Base-by-base conservation (phyloP, 2,888 invertebrate species). In the Miltochrista miniata region DNA sequence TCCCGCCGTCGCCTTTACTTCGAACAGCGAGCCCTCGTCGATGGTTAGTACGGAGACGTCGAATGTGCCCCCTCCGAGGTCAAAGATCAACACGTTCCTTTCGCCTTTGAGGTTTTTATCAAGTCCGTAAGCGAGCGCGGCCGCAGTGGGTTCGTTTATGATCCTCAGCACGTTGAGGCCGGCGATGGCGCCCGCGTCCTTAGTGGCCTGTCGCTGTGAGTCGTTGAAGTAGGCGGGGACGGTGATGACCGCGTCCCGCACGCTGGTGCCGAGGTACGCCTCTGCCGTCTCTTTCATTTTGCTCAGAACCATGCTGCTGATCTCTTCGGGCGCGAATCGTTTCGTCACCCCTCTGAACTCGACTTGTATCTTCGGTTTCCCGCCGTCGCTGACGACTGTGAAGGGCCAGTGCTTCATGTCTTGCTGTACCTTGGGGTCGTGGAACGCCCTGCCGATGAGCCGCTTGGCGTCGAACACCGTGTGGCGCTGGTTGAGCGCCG, bases 101-200 rank as follows among this genome's bases (percentile, higher is more conserved):
- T 94, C 94, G 8, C 94, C 94, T 72, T 93, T 93, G 10, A 94
- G 83, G 69, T 94, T 94, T 71, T 94, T 94, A 69, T 95, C 94
- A 43, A 94, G 82, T 8, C 96, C 96, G 70, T 96, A 96, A 37
- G 96, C 96, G 58, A 96, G 83, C 13, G 96, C 96, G 18, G 96
- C 96, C 0, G 95, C 95, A 2, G 96, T 96, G 5, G 96, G 96
- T 74, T 97, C 96, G 78, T 96, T 96, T 67, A 96, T 96, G 40
- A 48, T 48, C 9, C 47, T 37, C 29, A 96, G 10, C 96, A 96
- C 1, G 95, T 95, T 1, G 14, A 45, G 36, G 0, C 44, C 44
- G n/a, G 44, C 30, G 34, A 45, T 45, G 14, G 44, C 44, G 30
- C 44, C 36, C 14, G 44, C 44, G 44, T 45, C 44, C 11, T 45